Evolutionary conservation across 2,797 vertebrate genomes (phyloP), one percentile per base, ranked within the genome.

Genomic region (Sardinella longiceps): DNA sequence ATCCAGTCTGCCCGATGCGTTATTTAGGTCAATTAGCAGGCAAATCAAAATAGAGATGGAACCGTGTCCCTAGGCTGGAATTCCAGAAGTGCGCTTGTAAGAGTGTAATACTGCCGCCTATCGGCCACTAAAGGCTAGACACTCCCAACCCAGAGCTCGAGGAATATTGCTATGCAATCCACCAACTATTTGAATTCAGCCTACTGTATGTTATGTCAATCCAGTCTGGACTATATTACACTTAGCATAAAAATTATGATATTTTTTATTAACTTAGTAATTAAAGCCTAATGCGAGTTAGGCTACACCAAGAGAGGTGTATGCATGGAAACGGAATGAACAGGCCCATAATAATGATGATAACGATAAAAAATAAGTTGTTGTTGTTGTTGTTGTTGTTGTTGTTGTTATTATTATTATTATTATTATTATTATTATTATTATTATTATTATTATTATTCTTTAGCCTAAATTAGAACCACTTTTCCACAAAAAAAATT

Each of bases 11-110:
- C 89, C 92, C 90, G 91, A 90, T 90, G 92, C 88, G 91, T 95
- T 94, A 96, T 97, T 95, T 96, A 95, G 96, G 96, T 96, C 95
- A 97, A 93, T 93, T 93, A 92, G 92, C 90, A 93, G 94, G 94
- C 92, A 94, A 93, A 94, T 90, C 92, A 90, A 88, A 85, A 92
- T 88, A 90, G 90, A 92, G 94, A 77, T 77, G 91, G 88, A 87
- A 90, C 74, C 81, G 70, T 93, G 89, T 94, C 91, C 92, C 90
- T 82, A 30, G 92, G 92, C 88, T 88, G 82, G 80, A 28, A 83
- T 84, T 74, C 45, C 56, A 77, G 37, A 46, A 82, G 46, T 82
- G 9, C 28, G 89, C 85, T 82, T 88, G 87, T 88, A 83, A 90
- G 39, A 88, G 89, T 90, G 92, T 86, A 91, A 92, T 89, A 89